Percentiles rank a stretch among this genome's conserved stretches.
These are phyloP conservation scores for Pempheris klunzingeri DNA, from an alignment of 2,797 vertebrate species.

Conservation along the genomic window DNA sequence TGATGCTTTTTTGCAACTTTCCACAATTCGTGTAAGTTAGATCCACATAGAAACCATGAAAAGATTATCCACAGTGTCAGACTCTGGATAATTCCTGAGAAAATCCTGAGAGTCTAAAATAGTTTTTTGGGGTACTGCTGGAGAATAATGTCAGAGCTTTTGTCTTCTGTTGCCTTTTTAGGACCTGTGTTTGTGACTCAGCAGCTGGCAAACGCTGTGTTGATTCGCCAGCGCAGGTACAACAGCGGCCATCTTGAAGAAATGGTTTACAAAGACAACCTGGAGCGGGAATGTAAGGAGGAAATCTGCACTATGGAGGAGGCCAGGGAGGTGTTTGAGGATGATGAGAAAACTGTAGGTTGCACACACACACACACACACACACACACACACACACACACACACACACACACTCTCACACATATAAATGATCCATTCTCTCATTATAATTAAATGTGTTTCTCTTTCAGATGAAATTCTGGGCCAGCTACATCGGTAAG, in stretches of 20 bases:
- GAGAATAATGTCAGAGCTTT: background rate
- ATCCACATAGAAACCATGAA: too few relatives aligned
- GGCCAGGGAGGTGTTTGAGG: constrained; percentile 94
- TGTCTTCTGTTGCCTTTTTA: constrained; percentile 41
- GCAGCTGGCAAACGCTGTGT: constrained; percentile 82
- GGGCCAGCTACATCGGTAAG: constrained; percentile 92
- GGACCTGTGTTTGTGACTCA: constrained; percentile 87
- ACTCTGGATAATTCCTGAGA: too few relatives aligned
- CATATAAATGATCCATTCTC: background rate
- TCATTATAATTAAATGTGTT: constrained; percentile 14
- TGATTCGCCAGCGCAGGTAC: constrained; percentile 86
- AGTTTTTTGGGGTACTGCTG: background rate
- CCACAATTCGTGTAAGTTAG: too few relatives aligned
- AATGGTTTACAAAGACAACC: constrained; percentile 82
- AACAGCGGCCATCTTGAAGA: constrained; percentile 92
- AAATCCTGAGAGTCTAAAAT: too few relatives aligned
- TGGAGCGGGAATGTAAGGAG: constrained; percentile 95
- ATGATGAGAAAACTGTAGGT: constrained; percentile 90
- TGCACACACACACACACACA: background rate
- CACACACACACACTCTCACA: background rate
- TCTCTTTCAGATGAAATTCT: constrained; percentile 90
- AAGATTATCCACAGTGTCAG: too few relatives aligned
- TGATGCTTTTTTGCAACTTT: background rate
- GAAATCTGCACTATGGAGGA: constrained; percentile 92
- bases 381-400: constrained; percentile 11